Base-by-base conservation (phyloP, 2,797 vertebrate species). In the Coregonus suidteri region DNA sequence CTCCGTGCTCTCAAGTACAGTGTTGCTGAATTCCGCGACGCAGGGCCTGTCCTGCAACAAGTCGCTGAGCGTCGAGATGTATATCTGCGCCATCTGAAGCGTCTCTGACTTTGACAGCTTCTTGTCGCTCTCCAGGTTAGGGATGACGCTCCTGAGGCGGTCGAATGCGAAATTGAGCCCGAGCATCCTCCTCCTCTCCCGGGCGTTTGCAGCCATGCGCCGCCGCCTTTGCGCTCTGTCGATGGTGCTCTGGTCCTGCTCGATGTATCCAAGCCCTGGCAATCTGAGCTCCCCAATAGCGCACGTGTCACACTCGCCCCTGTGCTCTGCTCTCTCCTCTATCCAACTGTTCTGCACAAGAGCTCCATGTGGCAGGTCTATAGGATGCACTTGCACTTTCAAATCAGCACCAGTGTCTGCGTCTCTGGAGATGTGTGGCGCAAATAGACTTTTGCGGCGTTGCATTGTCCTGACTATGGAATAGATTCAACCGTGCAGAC, bases 81-180 rank as follows among this genome's bases (percentile, higher is more conserved):
- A 95, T 15, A 95, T 95, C 89, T 95, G 93, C 4, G 95, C 95
- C 94, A 95, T 94, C 66, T 95, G 94, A 15, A 95, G 90, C 0
- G 95, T 95, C 84, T 96, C 95, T 0, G 94, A 95, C 20, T 96
- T 96, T 83, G 95, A 96, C 9, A 95, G 91, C 77, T 94, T 95
- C 81, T 88, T 90, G 75, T 94, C 90, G 83, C 90, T 93, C 65
- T 94, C 91, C 87, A 93, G 87, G 71, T 93, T 93, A 0, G 95
- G 95, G 79, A 95, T 94, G 76, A 95, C 95, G 85, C 94, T 94
- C 47, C 94, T 88, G 11, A 96, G 93, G 0, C 94, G 91, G 82
- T 95, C 95, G 67, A 96, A 96, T 52, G 95, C 95, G 59, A 93
- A 91, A 74, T 96, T 95, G 4, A 96, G 88, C 0, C 92, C 94